Evolutionary conservation across 2,797 vertebrate genomes (phyloP).

Genomic region (Rhyacichthys aspro): DNA sequence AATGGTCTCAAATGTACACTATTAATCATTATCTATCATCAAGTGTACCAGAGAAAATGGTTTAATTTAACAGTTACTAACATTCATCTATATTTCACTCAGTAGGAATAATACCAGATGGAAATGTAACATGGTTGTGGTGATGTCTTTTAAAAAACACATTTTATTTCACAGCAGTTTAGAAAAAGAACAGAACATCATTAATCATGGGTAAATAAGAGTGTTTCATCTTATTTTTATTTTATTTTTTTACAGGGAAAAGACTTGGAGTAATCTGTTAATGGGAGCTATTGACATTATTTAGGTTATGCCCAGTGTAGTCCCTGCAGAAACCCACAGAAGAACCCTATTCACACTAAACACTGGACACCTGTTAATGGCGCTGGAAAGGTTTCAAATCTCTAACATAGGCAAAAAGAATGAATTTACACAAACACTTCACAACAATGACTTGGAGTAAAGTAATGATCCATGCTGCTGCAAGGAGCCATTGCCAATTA

Average conservation of each 20-base stretch:
- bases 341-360: constrained; percentile 79
- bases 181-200: not conserved
- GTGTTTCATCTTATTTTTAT: too few relatives aligned
- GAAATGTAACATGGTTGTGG: too few relatives aligned
- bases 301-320: constrained; percentile 72
- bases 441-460: not conserved
- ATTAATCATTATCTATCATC: too few relatives aligned
- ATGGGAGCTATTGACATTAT: too few relatives aligned
- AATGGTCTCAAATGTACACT: too few relatives aligned
- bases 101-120: too few relatives aligned
- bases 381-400: constrained; percentile 58
- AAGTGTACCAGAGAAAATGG: too few relatives aligned
- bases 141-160: too few relatives aligned
- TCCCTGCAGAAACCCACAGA: constrained; percentile 68
- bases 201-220: not conserved
- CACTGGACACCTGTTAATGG: constrained; percentile 80
- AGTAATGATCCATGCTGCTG: constrained; percentile 15
- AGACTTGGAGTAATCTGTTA: too few relatives aligned
- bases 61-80: too few relatives aligned
- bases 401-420: constrained; percentile 12
- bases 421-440: constrained; percentile 9
- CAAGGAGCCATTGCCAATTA: constrained; percentile 14
- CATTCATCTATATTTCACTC: too few relatives aligned
- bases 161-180: not conserved
- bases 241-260: too few relatives aligned